Evolutionary conservation across 2,888 invertebrate genomes (phyloP), one percentile per base, ranked within the genome.

Genomic region (Pollenia amentaria): DNA sequence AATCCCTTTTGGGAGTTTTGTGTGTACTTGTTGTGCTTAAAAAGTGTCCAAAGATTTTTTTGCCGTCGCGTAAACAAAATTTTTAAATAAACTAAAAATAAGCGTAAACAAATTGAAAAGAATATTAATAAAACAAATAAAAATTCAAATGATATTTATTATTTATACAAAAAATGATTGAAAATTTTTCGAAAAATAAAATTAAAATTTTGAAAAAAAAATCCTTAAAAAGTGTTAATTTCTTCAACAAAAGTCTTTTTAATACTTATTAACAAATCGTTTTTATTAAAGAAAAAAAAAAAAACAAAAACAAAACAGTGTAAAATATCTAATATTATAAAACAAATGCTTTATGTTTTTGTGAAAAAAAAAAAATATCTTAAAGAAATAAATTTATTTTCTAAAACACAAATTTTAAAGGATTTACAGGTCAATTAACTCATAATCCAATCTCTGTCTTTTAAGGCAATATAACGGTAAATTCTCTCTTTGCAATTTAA

Each of bases 1-100:
- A 53, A 70, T 69, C 16, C 12, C 69, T 76, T 69, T 46, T 69
- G 51, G 60, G 53, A 76, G 69, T 76, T 18, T 60, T 69, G 42
- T 69, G 62, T 80, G 73, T 73, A 64, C 64, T 80, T 80, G 72
- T 80, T 73, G 72, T 80, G 80, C 38, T 79, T 80, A 73, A 38
- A 55, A 64, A 72, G 62, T 38, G 62, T 16, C 64, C 51, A 69
- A 62, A 69, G 29, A 53, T 46, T 60, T 76, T 29, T 29, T 79
- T 73, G 73, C 84, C 84, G 84, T 79, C 84, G 84, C 84, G 84
- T 67, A 78, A 78, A 60, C 21, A 48, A 80, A 64, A 44, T 29
- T 53, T 73, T 0, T 1, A 21, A 29, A 48, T 51, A 21, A 46
- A 67, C 42, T 42, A 69, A 79, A 53, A 40, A 57, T 21, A 40